Evolutionary conservation across 30 jellyfish, hydroid and myxozoan species (phyloP).

Genomic region (Chrysaora quinquecirrha): DNA sequence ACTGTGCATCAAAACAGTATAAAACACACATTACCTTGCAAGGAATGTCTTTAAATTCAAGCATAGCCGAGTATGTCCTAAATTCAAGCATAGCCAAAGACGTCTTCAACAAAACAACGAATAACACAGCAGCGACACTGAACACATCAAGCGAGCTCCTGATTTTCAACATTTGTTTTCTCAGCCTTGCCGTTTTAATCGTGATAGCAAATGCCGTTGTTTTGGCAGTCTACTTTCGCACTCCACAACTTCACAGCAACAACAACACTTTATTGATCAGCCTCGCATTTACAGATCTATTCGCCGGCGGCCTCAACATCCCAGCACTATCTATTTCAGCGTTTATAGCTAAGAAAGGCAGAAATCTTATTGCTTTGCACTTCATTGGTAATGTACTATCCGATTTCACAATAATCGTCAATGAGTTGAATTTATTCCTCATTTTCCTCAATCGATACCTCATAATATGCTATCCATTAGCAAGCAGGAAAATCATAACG

Average conservation of each 20-base stretch:
- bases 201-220: conserved; percentile 35
- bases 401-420: conserved; percentile 49
- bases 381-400: conserved; percentile 55
- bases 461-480: conserved; percentile 60
- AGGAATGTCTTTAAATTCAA: no score
- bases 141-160: background rate
- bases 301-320: conserved; percentile 57
- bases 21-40: no score
- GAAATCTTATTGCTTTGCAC: conserved; percentile 3
- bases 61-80: no score
- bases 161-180: conserved; percentile 30
- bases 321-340: conserved; percentile 55
- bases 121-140: background rate
- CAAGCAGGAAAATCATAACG: conserved; percentile 53
- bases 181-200: conserved; percentile 48
- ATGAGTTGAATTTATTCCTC: conserved; percentile 64
- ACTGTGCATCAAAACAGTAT: no score
- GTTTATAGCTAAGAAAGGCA: background rate
- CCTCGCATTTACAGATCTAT: conserved; percentile 62
- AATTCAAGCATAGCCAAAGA: background rate
- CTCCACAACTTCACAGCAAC: conserved; percentile 48
- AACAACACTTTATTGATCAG: conserved; percentile 52
- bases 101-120: background rate
- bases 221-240: conserved; percentile 44
- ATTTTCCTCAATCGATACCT: conserved; percentile 60